Percentiles rank a stretch among this genome's conserved stretches.
These are phyloP conservation scores for Glossophaga mutica DNA, from an alignment of 2,797 vertebrate species.

Conservation along the genomic window DNA sequence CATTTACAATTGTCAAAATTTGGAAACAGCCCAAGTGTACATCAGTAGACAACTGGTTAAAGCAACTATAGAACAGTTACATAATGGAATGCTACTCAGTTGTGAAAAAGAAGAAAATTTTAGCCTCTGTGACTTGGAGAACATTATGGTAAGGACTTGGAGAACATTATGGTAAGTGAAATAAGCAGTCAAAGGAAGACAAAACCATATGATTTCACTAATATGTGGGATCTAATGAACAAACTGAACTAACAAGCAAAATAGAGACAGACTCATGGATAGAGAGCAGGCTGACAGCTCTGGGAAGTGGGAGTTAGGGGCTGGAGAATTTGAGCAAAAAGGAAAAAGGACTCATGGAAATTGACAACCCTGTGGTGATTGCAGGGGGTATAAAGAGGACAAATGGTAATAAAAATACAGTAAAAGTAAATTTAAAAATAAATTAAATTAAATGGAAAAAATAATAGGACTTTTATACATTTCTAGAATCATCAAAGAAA, in stretches of 20 bases:
- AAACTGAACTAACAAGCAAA: not conserved
- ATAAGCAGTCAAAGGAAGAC: not conserved
- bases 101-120: not conserved
- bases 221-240: not conserved
- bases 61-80: not conserved
- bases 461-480: not conserved
- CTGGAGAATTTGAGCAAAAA: not conserved
- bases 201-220: not conserved
- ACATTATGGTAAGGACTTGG: not conserved
- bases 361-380: not conserved
- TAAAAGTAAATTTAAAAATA: not conserved
- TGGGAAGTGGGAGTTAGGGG: not conserved
- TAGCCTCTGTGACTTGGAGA: not conserved
- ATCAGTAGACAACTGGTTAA: not conserved
- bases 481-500: not conserved
- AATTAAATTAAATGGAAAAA: not conserved
- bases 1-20: not conserved
- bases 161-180: not conserved
- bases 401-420: not conserved
- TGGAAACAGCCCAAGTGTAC: not conserved
- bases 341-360: not conserved
- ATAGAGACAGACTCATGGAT: not conserved
- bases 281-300: not conserved
- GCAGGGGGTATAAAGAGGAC: not conserved
- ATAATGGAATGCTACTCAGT: too few species aligned